Base-by-base conservation (phyloP, 2,888 invertebrate species). In the Spodoptera exigua region DNA sequence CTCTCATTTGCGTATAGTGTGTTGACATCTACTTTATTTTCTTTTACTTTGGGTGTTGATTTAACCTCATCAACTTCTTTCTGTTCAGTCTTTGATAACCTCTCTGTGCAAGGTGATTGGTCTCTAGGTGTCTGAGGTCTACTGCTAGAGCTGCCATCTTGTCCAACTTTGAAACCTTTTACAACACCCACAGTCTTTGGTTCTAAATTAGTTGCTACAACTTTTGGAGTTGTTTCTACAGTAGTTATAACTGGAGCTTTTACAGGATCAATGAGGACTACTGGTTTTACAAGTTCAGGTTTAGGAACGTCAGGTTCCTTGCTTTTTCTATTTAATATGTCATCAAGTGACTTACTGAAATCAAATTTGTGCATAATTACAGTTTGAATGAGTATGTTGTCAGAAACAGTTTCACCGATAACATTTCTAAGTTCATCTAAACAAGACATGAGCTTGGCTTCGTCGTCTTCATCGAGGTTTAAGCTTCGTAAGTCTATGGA, bases 351-450 rank as follows among this genome's bases (percentile, higher is more conserved):
- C 81, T 95, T 95, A 74, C 96, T 96, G 39, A 96, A 94, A 87
- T 98, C 95, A 86, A 96, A 98, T 69, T 96, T 95, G 74, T 96
- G 94, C 58, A 95, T 95, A 58, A 98, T 89, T 32, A 98, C 96
- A 43, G 96, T 95, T 73, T 96, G 96, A 16, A 96, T 95, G 51
- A 99, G 94, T 49, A 96, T 94, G 67, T 96, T 95, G 76, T 98
- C 97, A 0, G 98, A 95, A 10, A 97, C 91, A 0, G 96, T 94
- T 53, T 97, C 97, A 4, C 98, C 98, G 48, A 98, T 94, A 7
- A 98, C 96, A 84, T 96, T 96, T 60, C 96, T 96, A 35, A 99
- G 95, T 83, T 97, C 96, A 80, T 98, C 98, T 53, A 98, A 93
- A 79, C 98, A 98, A 0, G 98, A 97, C 84, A 96, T 96, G 1